These are phyloP conservation scores for Tachysurus fulvidraco DNA, from an alignment of 2,113 vertebrate genomes.

Conservation along the genomic window DNA sequence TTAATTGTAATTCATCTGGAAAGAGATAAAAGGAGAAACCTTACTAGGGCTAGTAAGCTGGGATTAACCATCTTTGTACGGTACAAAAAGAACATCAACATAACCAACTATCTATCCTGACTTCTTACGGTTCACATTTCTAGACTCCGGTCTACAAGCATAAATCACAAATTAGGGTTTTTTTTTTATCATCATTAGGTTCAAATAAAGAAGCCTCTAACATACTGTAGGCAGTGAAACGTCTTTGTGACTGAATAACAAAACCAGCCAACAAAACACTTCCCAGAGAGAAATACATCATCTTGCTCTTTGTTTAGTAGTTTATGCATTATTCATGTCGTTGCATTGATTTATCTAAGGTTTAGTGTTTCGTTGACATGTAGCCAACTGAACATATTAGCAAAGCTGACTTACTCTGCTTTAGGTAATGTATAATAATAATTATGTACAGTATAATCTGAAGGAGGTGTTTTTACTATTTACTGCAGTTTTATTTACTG, in stretches of 20 bases:
- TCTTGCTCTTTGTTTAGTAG: neutral
- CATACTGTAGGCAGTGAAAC: neutral
- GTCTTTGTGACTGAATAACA: neutral
- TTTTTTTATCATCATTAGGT: neutral
- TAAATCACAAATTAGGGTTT: neutral
- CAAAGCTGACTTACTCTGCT: neutral
- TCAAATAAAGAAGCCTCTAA: neutral
- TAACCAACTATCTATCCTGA: neutral
- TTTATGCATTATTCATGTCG: slow-evolving; percentile 10
- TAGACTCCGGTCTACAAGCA: neutral
- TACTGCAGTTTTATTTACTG: neutral
- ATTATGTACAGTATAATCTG: no score
- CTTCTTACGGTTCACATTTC: neutral
- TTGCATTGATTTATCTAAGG: neutral
- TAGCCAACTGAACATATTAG: neutral
- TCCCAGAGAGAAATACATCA: neutral
- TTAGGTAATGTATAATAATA: neutral
- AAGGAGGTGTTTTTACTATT: no score
- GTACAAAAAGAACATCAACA: neutral
- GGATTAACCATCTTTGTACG: neutral
- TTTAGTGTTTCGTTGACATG: neutral
- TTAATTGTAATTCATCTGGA: neutral
- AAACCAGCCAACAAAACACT: neutral
- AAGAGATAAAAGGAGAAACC: neutral
- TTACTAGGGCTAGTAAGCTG: neutral